phyloP scores from a whole-genome alignment of 2,113 vertebrate genomes.

The Candoia aspera region DNA sequence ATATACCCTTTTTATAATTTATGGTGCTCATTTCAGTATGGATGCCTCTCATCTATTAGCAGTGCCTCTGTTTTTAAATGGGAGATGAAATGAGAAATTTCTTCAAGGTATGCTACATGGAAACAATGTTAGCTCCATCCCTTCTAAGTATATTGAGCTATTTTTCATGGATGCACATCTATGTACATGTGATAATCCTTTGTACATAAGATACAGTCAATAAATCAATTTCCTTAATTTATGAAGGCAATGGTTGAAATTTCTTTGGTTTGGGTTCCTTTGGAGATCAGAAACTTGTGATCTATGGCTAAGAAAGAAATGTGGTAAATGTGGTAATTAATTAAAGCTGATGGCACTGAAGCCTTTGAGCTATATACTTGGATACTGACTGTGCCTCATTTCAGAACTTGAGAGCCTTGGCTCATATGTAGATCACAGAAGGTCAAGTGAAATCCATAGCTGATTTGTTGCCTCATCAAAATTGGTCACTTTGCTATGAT shows the following conservation, averaged over 20 bases:
- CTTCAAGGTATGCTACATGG: background rate
- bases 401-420: slow-evolving; percentile 12
- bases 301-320: background rate
- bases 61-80: background rate
- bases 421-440: background rate
- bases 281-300: background rate
- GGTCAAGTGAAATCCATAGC: background rate
- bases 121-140: background rate
- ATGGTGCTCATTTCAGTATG: background rate
- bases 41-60: background rate
- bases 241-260: background rate
- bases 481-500: slow-evolving; percentile 3
- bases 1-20: background rate
- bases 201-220: background rate
- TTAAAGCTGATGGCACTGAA: background rate
- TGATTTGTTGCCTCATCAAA: slow-evolving; percentile 19
- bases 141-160: background rate
- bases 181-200: background rate
- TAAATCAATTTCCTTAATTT: background rate
- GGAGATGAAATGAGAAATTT: background rate
- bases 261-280: background rate
- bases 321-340: background rate
- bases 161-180: background rate
- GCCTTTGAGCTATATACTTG: background rate
- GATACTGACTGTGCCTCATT: background rate